Evolutionary conservation across 2,113 vertebrate genomes (phyloP).

Genomic region (Glaucidium brasilianum): DNA sequence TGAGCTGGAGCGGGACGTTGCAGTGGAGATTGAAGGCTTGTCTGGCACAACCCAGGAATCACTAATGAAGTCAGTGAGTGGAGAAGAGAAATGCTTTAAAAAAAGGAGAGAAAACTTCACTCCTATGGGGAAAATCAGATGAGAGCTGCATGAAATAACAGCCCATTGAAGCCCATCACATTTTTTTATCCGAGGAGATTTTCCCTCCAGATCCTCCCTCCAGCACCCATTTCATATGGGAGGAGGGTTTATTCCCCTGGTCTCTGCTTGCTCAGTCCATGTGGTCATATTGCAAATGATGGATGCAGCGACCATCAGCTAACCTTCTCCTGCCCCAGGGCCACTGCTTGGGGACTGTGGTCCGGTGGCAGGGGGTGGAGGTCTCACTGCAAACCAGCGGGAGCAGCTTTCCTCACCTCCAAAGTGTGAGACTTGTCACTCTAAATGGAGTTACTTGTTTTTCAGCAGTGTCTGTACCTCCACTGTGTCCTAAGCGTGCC

Average conservation of each 20-base stretch:
- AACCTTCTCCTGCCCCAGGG: too few relatives aligned
- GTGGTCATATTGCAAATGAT: neutral
- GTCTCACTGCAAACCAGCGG: neutral
- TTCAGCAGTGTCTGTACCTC: neutral
- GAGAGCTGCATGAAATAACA: neutral
- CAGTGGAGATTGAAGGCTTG: neutral
- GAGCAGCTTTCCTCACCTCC: neutral
- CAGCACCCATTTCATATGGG: neutral
- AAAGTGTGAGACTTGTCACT: neutral
- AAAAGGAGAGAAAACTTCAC: neutral
- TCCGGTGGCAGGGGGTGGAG: too few relatives aligned
- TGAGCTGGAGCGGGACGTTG: neutral
- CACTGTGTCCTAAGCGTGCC: neutral
- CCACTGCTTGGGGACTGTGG: fast-evolving
- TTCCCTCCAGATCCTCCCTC: neutral
- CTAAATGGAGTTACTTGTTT: neutral
- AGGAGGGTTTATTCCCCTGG: neutral
- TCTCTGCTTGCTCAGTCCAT: neutral
- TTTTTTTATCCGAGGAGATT: neutral
- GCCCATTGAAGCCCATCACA: neutral
- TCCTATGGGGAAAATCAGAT: neutral
- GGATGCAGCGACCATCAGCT: neutral
- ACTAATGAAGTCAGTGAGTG: neutral
- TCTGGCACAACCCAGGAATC: constrained; percentile 3
- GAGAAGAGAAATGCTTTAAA: neutral